Evolutionary conservation across 2,113 vertebrate species (phyloP).

Genomic region (Tragelaphus buxtoni): DNA sequence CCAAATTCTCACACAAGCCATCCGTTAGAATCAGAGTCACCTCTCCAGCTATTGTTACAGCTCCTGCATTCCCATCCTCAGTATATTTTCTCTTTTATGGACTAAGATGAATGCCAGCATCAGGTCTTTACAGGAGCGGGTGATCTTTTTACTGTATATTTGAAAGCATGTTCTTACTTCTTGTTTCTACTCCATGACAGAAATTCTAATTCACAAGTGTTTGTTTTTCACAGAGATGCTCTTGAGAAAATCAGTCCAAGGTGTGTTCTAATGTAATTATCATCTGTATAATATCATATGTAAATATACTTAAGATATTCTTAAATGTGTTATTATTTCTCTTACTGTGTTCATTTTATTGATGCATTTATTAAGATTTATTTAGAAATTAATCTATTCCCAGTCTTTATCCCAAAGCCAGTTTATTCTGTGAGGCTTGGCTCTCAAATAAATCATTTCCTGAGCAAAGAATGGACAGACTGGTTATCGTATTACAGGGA

Average conservation of each 20-base stretch:
- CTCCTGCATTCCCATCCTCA: slow-evolving; percentile 8
- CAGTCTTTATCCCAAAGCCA: slow-evolving; percentile 19
- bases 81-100: slow-evolving; percentile 45
- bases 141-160: slow-evolving; percentile 61
- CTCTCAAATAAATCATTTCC: slow-evolving; percentile 38
- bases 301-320: slow-evolving; percentile 11
- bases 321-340: slow-evolving; percentile 1
- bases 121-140: background rate
- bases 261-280: background rate
- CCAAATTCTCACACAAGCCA: slow-evolving; percentile 46
- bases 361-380: background rate
- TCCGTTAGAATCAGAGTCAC: slow-evolving; percentile 33
- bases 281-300: background rate
- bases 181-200: slow-evolving; percentile 39
- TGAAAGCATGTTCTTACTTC: slow-evolving; percentile 38
- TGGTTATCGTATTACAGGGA: slow-evolving; percentile 16
- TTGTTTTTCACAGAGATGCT: slow-evolving; percentile 3
- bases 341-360: background rate
- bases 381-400: slow-evolving; percentile 40
- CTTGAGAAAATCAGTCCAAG: slow-evolving; percentile 46
- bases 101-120: slow-evolving; percentile 56
- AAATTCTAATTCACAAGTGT: slow-evolving; percentile 44
- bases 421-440: slow-evolving; percentile 17
- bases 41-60: slow-evolving; percentile 36
- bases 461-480: slow-evolving; percentile 39